phyloP scores from a whole-genome alignment of 2,888 invertebrate genomes.

The Drosophila multiciliata region DNA sequence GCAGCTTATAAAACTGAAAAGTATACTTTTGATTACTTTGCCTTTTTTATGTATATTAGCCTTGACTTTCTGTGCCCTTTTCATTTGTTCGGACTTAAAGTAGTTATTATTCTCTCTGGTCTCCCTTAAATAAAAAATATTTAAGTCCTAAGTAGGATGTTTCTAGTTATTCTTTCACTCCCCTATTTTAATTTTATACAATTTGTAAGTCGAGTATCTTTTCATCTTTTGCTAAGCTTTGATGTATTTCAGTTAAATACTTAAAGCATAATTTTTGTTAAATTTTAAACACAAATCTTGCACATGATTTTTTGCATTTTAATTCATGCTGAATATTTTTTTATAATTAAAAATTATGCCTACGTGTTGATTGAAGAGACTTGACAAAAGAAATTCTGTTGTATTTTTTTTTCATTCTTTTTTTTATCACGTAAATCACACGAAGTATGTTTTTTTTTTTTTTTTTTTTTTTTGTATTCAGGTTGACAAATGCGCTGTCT shows the following conservation, averaged over 20 bases:
- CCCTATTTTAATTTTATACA: neutral
- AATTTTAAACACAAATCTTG: neutral
- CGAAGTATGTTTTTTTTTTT: slow-evolving; percentile 6
- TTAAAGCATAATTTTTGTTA: neutral
- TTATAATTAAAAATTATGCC: slow-evolving; percentile 34
- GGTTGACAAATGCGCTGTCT: slow-evolving; percentile 42
- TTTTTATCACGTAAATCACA: slow-evolving; percentile 25
- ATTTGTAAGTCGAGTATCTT: neutral
- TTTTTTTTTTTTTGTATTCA: slow-evolving; percentile 19
- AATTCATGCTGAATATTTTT: slow-evolving; percentile 9
- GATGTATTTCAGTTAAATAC: neutral
- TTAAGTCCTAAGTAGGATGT: neutral
- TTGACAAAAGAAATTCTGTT: slow-evolving; percentile 13
- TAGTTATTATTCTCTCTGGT: neutral
- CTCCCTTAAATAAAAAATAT: neutral
- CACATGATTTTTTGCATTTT: neutral
- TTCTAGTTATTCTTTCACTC: neutral
- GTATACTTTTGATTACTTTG: slow-evolving; percentile 16
- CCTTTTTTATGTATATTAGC: slow-evolving; percentile 18
- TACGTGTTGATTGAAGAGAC: slow-evolving; percentile 20
- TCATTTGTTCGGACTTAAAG: too few relatives aligned
- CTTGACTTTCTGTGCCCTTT: slow-evolving; percentile 5
- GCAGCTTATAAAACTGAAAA: slow-evolving; percentile 12
- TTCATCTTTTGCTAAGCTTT: neutral
- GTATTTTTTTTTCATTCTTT: neutral